Evolutionary conservation across 2,888 invertebrate genomes (phyloP), one percentile per base, ranked within the genome.

Genomic region (Malthinus seriepunctatus): DNA sequence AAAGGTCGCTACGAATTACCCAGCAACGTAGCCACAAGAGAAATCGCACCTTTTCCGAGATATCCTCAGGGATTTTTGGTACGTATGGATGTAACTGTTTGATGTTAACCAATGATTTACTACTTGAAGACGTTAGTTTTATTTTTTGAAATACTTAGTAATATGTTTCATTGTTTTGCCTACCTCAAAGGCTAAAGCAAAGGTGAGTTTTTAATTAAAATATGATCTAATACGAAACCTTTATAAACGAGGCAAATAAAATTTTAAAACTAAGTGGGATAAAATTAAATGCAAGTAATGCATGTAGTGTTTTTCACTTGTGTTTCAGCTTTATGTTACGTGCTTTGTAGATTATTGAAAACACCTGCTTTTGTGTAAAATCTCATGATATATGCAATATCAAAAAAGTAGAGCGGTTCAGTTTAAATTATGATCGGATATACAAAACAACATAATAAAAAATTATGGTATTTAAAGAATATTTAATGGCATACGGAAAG

Each of bases 11-110:
- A 85, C 75, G 92, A 92, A 77, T 83, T 93, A 77, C 92, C 93
- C 73, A 91, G 90, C 81, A 91, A 93, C 84, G 86, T 93, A 76
- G 91, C 93, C 75, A 93, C 92, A 71, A 90, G 88, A 83, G 86
- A 88, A 76, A 92, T 93, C 79, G 90, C 88, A 73, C 92, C 92
- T 74, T 92, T 92, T 82, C 93, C 93, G 79, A 86, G 88, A 82
- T 93, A 89, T 82, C 93, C 92, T 75, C 91, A 92, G 73, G 78
- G 76, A 69, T 76, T 76, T 65, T 65, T 74, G 78, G 79, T 79
- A 76, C 66, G 77, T 74, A 58, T 64, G 10, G 10, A 12, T 51
- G 31, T 10, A 32, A 51, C 32, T 12, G n/a, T 33, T 12, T n/a
- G 34, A 44, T 42, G 5, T 15, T 9, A 15, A 15, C 39, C 10